Conservation (phyloP, 1,140 invertebrate genomes). For the Argopecten irradians region DNA sequence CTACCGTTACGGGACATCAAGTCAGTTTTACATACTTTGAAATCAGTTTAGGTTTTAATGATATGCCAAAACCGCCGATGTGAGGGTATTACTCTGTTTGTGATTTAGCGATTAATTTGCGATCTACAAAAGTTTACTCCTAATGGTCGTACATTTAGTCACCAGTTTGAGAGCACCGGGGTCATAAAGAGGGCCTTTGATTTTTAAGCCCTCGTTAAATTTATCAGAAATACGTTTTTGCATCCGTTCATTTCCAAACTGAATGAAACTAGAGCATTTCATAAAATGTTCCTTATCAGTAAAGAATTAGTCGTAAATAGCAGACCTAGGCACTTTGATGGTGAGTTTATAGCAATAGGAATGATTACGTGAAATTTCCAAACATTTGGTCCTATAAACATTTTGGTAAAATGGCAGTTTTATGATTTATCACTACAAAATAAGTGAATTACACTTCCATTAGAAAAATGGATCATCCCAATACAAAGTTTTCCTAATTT, state of each 20-base stretch:
- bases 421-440: too few species aligned
- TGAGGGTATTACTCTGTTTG: neutral
- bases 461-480: too few species aligned
- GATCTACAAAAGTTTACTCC: neutral
- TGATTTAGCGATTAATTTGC: neutral
- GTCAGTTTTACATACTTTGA: neutral
- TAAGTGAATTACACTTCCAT: too few species aligned
- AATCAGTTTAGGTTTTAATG: neutral
- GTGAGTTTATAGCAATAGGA: neutral
- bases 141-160: neutral
- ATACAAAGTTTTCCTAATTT: too few species aligned
- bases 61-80: neutral
- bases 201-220: neutral
- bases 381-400: neutral
- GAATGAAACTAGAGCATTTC: neutral
- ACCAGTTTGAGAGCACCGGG: neutral
- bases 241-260: neutral
- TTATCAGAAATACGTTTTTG: neutral
- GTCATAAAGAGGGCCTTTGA: neutral
- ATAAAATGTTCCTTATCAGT: neutral
- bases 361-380: neutral
- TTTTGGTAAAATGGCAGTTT: too few species aligned
- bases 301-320: neutral
- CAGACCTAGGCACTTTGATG: neutral
- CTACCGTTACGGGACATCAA: constrained; percentile 5